phyloP scores from a whole-genome alignment of 2,888 invertebrate species.

The Drosophila anceps region DNA sequence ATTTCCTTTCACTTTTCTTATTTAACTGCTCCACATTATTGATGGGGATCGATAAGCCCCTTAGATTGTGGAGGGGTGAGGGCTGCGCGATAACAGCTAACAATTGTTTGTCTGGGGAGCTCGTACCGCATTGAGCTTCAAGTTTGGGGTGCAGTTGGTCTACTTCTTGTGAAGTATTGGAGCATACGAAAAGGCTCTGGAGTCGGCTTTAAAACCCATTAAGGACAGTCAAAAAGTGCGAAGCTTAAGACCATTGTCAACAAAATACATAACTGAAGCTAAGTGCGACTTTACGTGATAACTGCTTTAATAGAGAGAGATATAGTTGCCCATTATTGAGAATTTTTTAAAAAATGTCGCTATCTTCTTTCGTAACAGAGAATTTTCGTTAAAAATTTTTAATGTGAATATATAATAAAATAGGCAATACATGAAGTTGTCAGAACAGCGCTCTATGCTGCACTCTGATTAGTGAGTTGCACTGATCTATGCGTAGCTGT shows the following conservation, averaged over 20 bases:
- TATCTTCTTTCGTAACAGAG: not conserved
- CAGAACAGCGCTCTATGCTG: too few species aligned
- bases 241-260: constrained; percentile 32
- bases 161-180: constrained; percentile 40
- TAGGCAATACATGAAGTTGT: not conserved
- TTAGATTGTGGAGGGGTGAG: not conserved
- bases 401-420: not conserved
- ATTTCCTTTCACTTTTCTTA: not conserved
- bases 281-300: not conserved
- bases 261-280: constrained; percentile 1
- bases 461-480: too few species aligned
- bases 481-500: too few species aligned
- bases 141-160: constrained; percentile 18
- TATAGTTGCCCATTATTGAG: not conserved
- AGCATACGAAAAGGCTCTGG: constrained; percentile 14
- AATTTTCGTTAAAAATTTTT: not conserved
- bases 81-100: constrained; percentile 41
- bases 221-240: constrained; percentile 19
- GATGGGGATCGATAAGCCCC: constrained; percentile 57
- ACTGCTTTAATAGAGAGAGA: not conserved
- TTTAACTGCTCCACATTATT: constrained; percentile 20
- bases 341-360: not conserved
- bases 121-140: not conserved
- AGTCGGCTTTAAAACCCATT: constrained; percentile 50
- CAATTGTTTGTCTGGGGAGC: constrained; percentile 32